These are phyloP conservation scores for Centruroides vittatus DNA, from an alignment of 1,140 invertebrate genomes.

Conservation along the genomic window DNA sequence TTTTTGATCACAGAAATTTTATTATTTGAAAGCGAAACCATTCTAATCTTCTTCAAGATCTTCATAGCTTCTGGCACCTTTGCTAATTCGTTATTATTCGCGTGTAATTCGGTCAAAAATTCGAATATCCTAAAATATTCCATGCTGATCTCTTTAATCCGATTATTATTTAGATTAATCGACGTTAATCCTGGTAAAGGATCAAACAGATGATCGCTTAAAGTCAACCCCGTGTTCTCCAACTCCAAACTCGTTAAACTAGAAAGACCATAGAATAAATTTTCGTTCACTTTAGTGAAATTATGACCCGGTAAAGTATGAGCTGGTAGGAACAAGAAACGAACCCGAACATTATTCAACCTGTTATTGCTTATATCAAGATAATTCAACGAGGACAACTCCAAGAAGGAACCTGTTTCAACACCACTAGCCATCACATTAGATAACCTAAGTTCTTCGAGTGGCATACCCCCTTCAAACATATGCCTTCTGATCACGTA, in stretches of 20 bases:
- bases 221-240: constrained; percentile 5
- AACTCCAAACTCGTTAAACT: constrained; percentile 4
- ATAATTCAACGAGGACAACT: constrained; percentile 46
- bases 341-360: constrained; percentile 27
- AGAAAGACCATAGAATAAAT: constrained; percentile 17
- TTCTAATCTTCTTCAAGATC: too few relatives aligned
- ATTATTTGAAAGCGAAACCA: too few relatives aligned
- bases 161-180: constrained; percentile 55
- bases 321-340: constrained; percentile 10
- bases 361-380: constrained; percentile 56
- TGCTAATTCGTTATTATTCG: neutral
- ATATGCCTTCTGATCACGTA: constrained; percentile 28
- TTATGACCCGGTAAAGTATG: constrained; percentile 9
- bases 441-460: constrained; percentile 40
- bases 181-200: constrained; percentile 46
- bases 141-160: constrained; percentile 30
- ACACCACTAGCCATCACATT: constrained; percentile 45
- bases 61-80: constrained; percentile 25
- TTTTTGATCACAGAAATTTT: too few relatives aligned
- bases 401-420: constrained; percentile 45
- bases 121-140: constrained; percentile 38
- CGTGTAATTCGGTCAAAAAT: neutral
- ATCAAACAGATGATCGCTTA: constrained; percentile 18
- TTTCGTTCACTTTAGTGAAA: constrained; percentile 17
- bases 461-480: constrained; percentile 42